Evolutionary conservation across 2,113 vertebrate species (phyloP), one percentile per base, ranked within the genome.

Genomic region (Oxygymnocypris stewartii): DNA sequence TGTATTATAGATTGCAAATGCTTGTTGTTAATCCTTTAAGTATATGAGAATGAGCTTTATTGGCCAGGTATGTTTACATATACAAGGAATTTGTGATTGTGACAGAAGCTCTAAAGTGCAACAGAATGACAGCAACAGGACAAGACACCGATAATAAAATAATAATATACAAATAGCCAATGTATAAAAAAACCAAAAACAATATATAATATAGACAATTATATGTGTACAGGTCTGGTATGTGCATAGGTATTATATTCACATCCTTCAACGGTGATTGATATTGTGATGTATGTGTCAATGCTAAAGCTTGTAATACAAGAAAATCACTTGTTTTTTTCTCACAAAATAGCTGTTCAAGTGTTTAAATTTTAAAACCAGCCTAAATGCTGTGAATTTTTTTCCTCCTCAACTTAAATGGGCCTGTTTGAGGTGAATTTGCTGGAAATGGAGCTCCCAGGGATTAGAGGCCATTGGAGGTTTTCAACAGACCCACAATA

Each of bases 401-500:
- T 67, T 23, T 8, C 14, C 14, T 47, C 9, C 7, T 16, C 1
- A 31, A 12, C 37, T 25, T 79, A 69, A 79, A 79, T 79, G 63
- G 31, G 12, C n/a, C 59, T 9, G 67, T 85, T 76, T 82, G 59
- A 85, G 69, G 69, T 81, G 59, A 85, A 51, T 49, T 84, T 25
- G 25, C 31, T 85, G 57, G 44, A 67, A 88, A 51, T 49, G 44
- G 67, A 80, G 83, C 78, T 85, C 78, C 54, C 49, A 74, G 69
- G 87, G 83, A 81, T 88, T 85, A 85, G 67, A 37, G 69, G 83
- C 83, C 49, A 2, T 57, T 80, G 87, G n/a, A 79, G 79, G 79
- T 82, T 84, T 87, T 87, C 75, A 73, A 76, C 75, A 51, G 82
- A 51, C 35, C 74, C 47, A 84, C 82, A 84, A 84, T 84, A 83